phyloP scores from a whole-genome alignment of 1,140 invertebrate genomes.

The Cylas formicarius region DNA sequence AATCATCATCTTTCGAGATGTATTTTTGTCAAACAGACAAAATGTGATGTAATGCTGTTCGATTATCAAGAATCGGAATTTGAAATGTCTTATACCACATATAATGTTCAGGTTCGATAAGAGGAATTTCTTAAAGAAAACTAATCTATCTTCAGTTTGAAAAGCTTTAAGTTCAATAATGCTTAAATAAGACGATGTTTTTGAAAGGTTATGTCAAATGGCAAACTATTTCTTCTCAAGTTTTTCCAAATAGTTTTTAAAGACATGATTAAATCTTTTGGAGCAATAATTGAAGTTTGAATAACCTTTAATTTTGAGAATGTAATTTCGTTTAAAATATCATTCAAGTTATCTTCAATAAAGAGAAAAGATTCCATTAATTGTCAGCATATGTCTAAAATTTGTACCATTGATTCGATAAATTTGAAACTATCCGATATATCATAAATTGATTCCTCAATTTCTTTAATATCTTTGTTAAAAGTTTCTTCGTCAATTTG shows the following conservation, averaged over 20 bases:
- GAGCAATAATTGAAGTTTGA: conserved; percentile 16
- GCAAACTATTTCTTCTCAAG: conserved; percentile 14
- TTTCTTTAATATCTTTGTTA: conserved; percentile 18
- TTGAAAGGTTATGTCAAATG: conserved; percentile 7
- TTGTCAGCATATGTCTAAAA: conserved; percentile 8
- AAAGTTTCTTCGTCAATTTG: conserved; percentile 21
- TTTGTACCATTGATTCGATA: neutral
- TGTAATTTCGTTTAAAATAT: conserved; percentile 8
- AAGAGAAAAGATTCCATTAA: conserved; percentile 16
- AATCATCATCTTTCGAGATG: conserved; percentile 7
- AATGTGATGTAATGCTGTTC: conserved; percentile 9
- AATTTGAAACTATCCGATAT: conserved; percentile 6
- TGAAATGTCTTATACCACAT: conserved; percentile 7
- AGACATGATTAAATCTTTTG: conserved; percentile 6
- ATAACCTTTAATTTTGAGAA: conserved; percentile 16
- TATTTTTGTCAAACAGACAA: conserved; percentile 10
- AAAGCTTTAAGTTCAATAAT: conserved; percentile 21
- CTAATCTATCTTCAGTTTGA: conserved; percentile 13
- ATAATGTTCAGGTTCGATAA: conserved; percentile 10
- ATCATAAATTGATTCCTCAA: conserved; percentile 6
- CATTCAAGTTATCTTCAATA: conserved; percentile 7
- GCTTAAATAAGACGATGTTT: conserved; percentile 13
- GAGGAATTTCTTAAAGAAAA: conserved; percentile 13
- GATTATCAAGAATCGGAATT: no score
- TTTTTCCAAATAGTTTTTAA: conserved; percentile 14